These are phyloP conservation scores for Acanthurus tractus DNA, from an alignment of 2,797 vertebrate genomes.

Conservation along the genomic window DNA sequence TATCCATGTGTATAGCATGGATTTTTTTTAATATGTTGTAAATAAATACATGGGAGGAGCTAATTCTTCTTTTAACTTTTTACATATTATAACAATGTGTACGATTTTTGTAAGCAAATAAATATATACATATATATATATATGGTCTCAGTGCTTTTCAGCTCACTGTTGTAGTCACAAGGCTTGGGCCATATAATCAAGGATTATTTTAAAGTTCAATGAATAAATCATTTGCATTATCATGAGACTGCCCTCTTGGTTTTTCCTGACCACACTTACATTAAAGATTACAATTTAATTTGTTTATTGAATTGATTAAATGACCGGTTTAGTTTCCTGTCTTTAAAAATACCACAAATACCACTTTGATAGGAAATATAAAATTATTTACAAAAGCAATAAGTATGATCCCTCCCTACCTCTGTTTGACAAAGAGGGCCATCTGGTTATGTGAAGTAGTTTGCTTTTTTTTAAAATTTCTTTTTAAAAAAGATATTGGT, in stretches of 20 bases:
- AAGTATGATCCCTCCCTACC: neutral
- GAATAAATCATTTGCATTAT: conserved; percentile 11
- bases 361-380: too few relatives aligned
- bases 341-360: neutral
- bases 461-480: too few relatives aligned
- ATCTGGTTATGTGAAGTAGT: neutral
- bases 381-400: too few relatives aligned
- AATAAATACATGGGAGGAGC: neutral
- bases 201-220: neutral
- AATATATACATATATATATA: too few relatives aligned
- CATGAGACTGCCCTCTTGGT: neutral
- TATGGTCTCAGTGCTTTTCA: neutral
- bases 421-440: neutral
- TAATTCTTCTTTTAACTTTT: neutral
- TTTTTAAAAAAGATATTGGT: neutral
- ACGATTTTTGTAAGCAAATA: too few relatives aligned
- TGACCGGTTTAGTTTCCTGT: neutral
- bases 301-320: too few relatives aligned
- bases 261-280: neutral
- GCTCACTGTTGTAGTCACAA: neutral
- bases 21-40: too few relatives aligned
- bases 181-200: neutral
- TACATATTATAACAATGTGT: neutral
- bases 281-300: neutral
- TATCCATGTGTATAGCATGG: too few relatives aligned